A percentile compares a stretch with the other conserved stretches of the same genome.
These are phyloP conservation scores for Hemaris fuciformis DNA, from an alignment of 2,888 invertebrate species.

Conservation along the genomic window DNA sequence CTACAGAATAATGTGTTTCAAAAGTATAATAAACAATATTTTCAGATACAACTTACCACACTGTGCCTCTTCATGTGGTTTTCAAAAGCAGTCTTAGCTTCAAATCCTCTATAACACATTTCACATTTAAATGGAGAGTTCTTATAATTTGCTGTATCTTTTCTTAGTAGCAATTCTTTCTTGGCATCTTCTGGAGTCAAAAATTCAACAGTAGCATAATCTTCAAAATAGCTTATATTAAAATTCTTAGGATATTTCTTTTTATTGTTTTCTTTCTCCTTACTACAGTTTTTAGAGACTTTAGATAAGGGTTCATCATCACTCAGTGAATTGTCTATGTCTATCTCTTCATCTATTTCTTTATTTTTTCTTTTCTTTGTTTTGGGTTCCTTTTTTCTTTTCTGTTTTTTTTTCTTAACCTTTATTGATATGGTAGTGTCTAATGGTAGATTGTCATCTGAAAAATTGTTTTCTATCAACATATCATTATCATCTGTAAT, in stretches of 20 bases:
- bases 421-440: conserved; percentile 14
- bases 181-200: conserved; percentile 42
- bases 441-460: background rate
- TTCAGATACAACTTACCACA: conserved; percentile 28
- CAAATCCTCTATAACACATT: conserved; percentile 45
- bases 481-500: background rate
- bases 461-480: background rate
- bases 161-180: conserved; percentile 41
- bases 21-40: background rate
- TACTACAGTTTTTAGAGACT: conserved; percentile 23
- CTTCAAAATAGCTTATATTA: conserved; percentile 33
- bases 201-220: conserved; percentile 38
- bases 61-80: conserved; percentile 49
- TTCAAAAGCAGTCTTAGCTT: conserved; percentile 36
- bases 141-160: conserved; percentile 44
- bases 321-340: conserved; percentile 19
- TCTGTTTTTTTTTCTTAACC: background rate
- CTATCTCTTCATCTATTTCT: background rate
- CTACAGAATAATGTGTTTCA: background rate
- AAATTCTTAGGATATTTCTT: conserved; percentile 19
- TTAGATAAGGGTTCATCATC: conserved; percentile 39
- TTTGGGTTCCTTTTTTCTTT: conserved; percentile 16
- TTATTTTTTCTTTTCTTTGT: conserved; percentile 5
- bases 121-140: conserved; percentile 43
- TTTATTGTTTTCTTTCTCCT: conserved; percentile 7